These are phyloP conservation scores for Liparis tanakae DNA, from an alignment of 2,797 vertebrate species.

Conservation along the genomic window DNA sequence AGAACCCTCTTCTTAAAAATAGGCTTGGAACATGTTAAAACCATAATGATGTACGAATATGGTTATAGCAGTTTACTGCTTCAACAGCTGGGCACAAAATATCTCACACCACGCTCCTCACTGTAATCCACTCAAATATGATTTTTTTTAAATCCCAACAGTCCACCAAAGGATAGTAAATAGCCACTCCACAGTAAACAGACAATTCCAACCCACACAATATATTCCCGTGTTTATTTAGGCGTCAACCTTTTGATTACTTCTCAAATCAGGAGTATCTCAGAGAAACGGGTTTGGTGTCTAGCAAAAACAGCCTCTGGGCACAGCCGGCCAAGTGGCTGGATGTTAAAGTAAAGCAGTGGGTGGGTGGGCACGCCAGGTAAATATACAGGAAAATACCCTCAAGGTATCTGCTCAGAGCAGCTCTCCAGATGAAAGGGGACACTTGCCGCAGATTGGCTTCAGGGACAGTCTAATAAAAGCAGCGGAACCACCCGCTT, in stretches of 20 bases:
- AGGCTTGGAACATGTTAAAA: not conserved
- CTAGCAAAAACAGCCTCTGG: constrained; percentile 19
- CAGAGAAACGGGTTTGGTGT: not conserved
- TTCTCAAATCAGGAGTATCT: constrained; percentile 15
- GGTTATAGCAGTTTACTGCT: not conserved
- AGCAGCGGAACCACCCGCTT: constrained; percentile 10
- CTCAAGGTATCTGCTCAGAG: constrained; percentile 7
- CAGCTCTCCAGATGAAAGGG: constrained; percentile 29
- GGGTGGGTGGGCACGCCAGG: constrained; percentile 17
- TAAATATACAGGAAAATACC: constrained; percentile 9
- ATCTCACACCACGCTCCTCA: not conserved
- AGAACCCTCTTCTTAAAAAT: not conserved
- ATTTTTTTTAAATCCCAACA: not conserved
- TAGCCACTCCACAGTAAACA: not conserved
- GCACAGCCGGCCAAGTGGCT: constrained; percentile 9
- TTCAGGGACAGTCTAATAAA: constrained; percentile 19
- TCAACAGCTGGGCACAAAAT: not conserved
- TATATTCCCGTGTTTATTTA: constrained; percentile 24
- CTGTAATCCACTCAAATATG: constrained; percentile 20
- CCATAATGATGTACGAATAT: not conserved
- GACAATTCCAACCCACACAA: constrained; percentile 1
- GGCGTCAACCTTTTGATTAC: constrained; percentile 17
- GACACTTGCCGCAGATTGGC: constrained; percentile 34
- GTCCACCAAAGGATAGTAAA: constrained; percentile 11
- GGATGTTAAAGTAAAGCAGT: constrained; percentile 45